Conservation (phyloP, 2,888 invertebrate species). For the Protonemura montana region DNA sequence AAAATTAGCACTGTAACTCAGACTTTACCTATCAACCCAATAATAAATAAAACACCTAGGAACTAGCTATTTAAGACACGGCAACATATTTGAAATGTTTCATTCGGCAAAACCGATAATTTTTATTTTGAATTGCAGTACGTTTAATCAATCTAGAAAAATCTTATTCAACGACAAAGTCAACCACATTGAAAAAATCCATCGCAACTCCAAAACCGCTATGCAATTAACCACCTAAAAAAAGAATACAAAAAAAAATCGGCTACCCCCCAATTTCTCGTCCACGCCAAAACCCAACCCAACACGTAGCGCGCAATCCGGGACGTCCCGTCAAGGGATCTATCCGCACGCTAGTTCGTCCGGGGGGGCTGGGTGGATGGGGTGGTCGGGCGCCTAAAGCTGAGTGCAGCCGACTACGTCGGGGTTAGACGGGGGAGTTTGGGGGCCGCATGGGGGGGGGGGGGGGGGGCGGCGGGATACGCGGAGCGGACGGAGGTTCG, state of each 20-base stretch:
- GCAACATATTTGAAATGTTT: too few species aligned
- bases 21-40: too few species aligned
- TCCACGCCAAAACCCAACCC: not conserved
- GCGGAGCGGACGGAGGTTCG: too few species aligned
- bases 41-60: too few species aligned
- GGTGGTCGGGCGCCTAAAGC: constrained; percentile 8
- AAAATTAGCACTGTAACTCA: too few species aligned
- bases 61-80: too few species aligned
- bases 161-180: too few species aligned
- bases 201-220: not conserved
- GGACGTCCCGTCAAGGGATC: constrained; percentile 14
- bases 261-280: not conserved
- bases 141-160: too few species aligned
- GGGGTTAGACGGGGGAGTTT: not conserved
- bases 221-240: not conserved
- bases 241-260: not conserved
- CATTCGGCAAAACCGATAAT: too few species aligned
- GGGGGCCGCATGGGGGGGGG: not conserved
- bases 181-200: not conserved
- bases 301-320: not conserved
- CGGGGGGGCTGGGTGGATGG: not conserved
- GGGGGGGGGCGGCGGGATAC: constrained; percentile 25
- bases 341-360: not conserved
- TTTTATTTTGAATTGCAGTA: too few species aligned
- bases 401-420: constrained; percentile 26